A percentile compares a stretch with the other conserved stretches of the same genome.
Conservation (phyloP, 2,888 invertebrate genomes). For the Xestia ashworthii region DNA sequence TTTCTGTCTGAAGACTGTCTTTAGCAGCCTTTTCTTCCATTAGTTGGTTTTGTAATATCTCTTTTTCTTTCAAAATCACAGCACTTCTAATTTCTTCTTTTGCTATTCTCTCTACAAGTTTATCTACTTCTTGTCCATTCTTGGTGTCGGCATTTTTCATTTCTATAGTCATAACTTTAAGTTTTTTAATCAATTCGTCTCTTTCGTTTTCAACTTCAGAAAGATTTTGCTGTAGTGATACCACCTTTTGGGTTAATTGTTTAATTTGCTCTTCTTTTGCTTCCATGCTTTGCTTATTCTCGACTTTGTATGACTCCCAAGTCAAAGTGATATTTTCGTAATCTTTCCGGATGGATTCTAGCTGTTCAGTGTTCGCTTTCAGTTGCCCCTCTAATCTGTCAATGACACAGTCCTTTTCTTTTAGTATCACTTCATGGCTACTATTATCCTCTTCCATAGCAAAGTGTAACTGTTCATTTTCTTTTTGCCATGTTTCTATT, state of each 20-base stretch:
- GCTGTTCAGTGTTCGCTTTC: constrained; percentile 63
- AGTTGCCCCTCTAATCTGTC: constrained; percentile 73
- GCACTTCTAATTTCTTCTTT: constrained; percentile 42
- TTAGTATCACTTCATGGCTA: constrained; percentile 72
- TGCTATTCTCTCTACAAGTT: constrained; percentile 43
- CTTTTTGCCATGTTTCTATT: constrained; percentile 71
- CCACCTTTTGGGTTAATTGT: constrained; percentile 59
- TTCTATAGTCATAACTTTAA: constrained; percentile 45
- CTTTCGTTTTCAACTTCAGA: constrained; percentile 47
- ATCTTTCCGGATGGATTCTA: constrained; percentile 70
- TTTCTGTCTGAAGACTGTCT: constrained; percentile 65
- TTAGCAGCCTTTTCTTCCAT: constrained; percentile 55
- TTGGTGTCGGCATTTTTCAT: constrained; percentile 35
- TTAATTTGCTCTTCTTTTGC: constrained; percentile 68
- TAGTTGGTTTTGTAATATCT: constrained; percentile 51
- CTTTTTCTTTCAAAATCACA: constrained; percentile 56
- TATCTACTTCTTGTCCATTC: constrained; percentile 44
- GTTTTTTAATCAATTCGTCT: constrained; percentile 41
- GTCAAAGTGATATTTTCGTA: constrained; percentile 70
- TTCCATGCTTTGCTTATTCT: constrained; percentile 66
- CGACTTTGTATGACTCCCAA: constrained; percentile 72
- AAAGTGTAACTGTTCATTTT: constrained; percentile 76
- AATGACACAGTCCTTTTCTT: constrained; percentile 76
- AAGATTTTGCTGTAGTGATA: constrained; percentile 52
- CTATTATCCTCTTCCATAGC: constrained; percentile 76